These are phyloP conservation scores for Colletes collaris DNA, from an alignment of 2,888 invertebrate genomes.

Conservation along the genomic window DNA sequence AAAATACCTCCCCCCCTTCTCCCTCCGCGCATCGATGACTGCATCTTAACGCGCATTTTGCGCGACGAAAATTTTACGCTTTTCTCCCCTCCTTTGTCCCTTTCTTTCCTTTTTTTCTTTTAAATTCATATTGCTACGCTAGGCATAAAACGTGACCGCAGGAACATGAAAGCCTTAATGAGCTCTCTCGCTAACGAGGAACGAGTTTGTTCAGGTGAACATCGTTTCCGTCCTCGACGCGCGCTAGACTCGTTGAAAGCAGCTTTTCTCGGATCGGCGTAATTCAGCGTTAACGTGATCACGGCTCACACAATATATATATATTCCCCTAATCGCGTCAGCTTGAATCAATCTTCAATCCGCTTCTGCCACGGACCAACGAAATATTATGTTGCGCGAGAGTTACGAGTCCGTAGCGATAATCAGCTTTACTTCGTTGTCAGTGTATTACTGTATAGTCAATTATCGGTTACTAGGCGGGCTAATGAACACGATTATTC, in stretches of 20 bases:
- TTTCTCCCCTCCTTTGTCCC: slow-evolving; percentile 13
- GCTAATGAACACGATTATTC: slow-evolving; percentile 30
- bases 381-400: slow-evolving; percentile 45
- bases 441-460: not conserved
- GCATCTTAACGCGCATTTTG: slow-evolving; percentile 14
- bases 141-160: slow-evolving; percentile 52
- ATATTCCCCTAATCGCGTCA: slow-evolving; percentile 50
- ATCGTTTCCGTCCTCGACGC: slow-evolving; percentile 25
- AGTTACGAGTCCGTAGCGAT: slow-evolving; percentile 32
- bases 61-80: slow-evolving; percentile 6
- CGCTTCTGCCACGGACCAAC: slow-evolving; percentile 21
- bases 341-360: slow-evolving; percentile 45
- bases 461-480: slow-evolving; percentile 9
- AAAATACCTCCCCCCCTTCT: not conserved
- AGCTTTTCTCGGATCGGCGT: slow-evolving; percentile 39
- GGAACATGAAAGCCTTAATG: slow-evolving; percentile 59
- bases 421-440: slow-evolving; percentile 55
- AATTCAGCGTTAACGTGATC: slow-evolving; percentile 42
- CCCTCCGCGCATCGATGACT: not conserved
- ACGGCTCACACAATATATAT: slow-evolving; percentile 31
- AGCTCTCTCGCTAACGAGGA: slow-evolving; percentile 57
- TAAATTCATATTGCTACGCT: slow-evolving; percentile 26
- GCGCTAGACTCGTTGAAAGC: slow-evolving; percentile 42
- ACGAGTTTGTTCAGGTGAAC: slow-evolving; percentile 54
- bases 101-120: not conserved